Base-by-base conservation (phyloP, 2,888 invertebrate genomes). In the Eupeodes luniger region DNA sequence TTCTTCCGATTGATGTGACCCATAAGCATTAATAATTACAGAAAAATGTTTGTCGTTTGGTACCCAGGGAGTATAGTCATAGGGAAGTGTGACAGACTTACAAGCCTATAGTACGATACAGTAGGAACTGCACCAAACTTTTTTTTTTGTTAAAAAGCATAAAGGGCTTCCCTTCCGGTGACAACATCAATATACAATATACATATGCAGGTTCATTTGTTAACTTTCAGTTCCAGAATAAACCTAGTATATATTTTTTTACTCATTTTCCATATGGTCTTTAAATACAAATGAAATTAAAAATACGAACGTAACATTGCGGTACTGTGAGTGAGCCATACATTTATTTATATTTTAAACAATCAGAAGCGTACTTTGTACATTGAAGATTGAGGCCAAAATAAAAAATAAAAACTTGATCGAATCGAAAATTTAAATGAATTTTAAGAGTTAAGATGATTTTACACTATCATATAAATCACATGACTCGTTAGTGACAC, bases 1-100 rank as follows among this genome's bases (percentile, higher is more conserved):
- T 78, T 70, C 67, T 88, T 88, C 88, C 88, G 88, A 85, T 88
- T 88, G 77, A 88, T 85, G 81, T 81, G 81, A 88, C 78, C 88
- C 81, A 88, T 88, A 81, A 81, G 84, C 75, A 84, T 85, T 85
- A 78, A 81, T 59, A 72, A 59, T 81, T 64, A 84, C 64, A 66
- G 57, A 61, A 62, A 61, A 44, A 40, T 64, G 36, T 66, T n/a
- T 36, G 16, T 5, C n/a, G 27, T 27, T 27, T 27, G 16, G 47
- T 64, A n/a, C 34, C n/a, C 11, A 53, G 2, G 40, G n/a, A 49
- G 36, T 2, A 19, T 1, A 9, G 34, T 6, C 9, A 14, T 14
- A 14, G 7, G 12, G 27, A 57, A 5, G 5, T 27, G 9, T 0
- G 9, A 16, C 10, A 7, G 6, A 27, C 27, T 27, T 27, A 27